A percentile compares a stretch with the other conserved stretches of the same genome.
Conservation (phyloP, 2,797 vertebrate species). For the Myoxocephalus aenaeus region DNA sequence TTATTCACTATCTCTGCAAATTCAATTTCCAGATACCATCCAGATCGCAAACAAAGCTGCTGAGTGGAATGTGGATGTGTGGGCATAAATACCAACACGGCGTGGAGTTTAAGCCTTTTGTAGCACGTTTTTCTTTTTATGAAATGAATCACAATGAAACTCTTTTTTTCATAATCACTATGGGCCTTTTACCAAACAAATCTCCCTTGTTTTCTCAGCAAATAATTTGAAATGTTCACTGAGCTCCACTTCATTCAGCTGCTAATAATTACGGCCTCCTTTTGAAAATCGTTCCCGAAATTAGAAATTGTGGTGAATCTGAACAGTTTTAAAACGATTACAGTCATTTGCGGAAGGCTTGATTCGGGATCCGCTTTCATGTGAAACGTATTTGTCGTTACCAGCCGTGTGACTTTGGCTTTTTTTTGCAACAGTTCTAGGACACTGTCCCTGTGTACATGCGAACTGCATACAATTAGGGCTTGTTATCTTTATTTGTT, state of each 20-base stretch:
- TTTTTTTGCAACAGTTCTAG: neutral
- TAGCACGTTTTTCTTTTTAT: no score
- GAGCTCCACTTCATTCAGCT: constrained; percentile 16
- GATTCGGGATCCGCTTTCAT: constrained; percentile 34
- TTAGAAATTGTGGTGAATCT: constrained; percentile 1
- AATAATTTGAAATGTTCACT: constrained; percentile 19
- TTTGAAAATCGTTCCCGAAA: neutral
- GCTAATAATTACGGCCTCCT: constrained; percentile 16
- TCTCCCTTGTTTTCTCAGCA: constrained; percentile 12
- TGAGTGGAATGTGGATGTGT: neutral
- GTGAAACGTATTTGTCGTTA: constrained; percentile 2
- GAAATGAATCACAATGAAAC: constrained; percentile 28
- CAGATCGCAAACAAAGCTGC: neutral
- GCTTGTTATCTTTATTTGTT: constrained; percentile 18
- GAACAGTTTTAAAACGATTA: constrained; percentile 28
- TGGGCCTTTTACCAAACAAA: neutral
- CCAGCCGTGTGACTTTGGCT: neutral
- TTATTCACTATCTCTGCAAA: neutral
- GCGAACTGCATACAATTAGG: constrained; percentile 1
- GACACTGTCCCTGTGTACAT: neutral
- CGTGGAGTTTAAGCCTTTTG: neutral
- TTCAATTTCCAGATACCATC: neutral
- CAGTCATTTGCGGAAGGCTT: constrained; percentile 32
- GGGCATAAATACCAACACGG: neutral
- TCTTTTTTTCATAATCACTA: neutral